Percentiles rank a stretch among this genome's conserved stretches.
These are phyloP conservation scores for Danio jaintianensis DNA, from an alignment of 2,797 vertebrate genomes.

Conservation along the genomic window DNA sequence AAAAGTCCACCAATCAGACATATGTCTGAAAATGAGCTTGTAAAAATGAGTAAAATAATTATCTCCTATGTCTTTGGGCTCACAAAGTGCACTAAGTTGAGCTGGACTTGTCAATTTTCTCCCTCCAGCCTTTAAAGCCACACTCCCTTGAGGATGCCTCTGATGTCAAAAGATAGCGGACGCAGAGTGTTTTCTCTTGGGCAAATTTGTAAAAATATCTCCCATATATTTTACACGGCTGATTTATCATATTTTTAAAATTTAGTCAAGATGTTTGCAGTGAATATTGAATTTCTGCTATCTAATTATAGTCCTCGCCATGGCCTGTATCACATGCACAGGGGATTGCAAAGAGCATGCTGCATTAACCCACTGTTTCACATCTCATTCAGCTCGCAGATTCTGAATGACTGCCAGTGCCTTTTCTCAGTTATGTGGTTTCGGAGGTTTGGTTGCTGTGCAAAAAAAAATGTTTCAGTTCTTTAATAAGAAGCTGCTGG, in stretches of 20 bases:
- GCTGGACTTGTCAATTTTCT: slow-evolving; percentile 64
- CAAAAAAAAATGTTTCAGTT: slow-evolving; percentile 54
- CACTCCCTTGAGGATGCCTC: slow-evolving; percentile 55
- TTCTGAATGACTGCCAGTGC: slow-evolving; percentile 43
- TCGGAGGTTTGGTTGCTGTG: slow-evolving; percentile 37
- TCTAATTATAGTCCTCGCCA: slow-evolving; percentile 26
- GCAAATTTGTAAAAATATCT: background rate
- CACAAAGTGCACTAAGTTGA: slow-evolving; percentile 72
- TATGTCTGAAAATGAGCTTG: slow-evolving; percentile 66
- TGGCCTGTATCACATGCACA: background rate
- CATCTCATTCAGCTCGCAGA: slow-evolving; percentile 41
- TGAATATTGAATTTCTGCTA: background rate
- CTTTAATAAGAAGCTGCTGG: slow-evolving; percentile 54
- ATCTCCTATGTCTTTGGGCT: slow-evolving; percentile 66
- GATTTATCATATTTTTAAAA: background rate
- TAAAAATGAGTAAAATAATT: slow-evolving; percentile 74
- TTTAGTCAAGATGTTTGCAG: background rate
- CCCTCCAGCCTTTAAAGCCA: slow-evolving; percentile 65
- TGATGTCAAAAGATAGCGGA: slow-evolving; percentile 65
- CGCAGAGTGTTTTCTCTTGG: slow-evolving; percentile 19
- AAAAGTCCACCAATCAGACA: slow-evolving; percentile 65
- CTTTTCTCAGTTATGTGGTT: slow-evolving; percentile 49
- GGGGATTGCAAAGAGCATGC: background rate
- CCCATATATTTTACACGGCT: background rate
- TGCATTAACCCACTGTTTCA: slow-evolving; percentile 32